Percentiles rank a stretch among this genome's conserved stretches.
Conservation (phyloP, 2,797 vertebrate species). For the Enteromius mattozi region DNA sequence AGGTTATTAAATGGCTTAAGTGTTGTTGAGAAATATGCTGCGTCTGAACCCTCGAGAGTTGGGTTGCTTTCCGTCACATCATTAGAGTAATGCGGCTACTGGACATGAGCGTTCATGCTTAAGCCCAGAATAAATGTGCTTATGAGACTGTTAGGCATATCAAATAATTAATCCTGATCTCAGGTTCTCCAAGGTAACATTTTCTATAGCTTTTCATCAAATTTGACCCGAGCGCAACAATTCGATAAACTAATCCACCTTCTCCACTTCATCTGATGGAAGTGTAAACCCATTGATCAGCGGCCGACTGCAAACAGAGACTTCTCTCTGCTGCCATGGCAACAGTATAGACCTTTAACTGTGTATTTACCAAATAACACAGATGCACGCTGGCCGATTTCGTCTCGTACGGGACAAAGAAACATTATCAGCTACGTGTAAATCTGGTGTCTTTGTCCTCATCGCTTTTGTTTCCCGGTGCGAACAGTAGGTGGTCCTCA, state of each 20-base stretch:
- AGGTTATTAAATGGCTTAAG: conserved; percentile 78
- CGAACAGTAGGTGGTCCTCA: background rate
- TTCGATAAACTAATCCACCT: conserved; percentile 68
- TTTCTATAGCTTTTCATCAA: conserved; percentile 67
- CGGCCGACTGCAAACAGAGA: conserved; percentile 60
- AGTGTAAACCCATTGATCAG: conserved; percentile 74
- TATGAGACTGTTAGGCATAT: conserved; percentile 8
- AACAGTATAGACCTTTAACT: conserved; percentile 72
- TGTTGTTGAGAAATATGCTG: conserved; percentile 65
- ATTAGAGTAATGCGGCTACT: conserved; percentile 43
- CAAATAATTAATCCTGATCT: conserved; percentile 41
- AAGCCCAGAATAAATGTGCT: conserved; percentile 43
- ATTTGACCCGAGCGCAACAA: conserved; percentile 60
- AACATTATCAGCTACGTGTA: conserved; percentile 3
- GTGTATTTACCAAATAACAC: conserved; percentile 72
- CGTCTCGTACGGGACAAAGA: background rate
- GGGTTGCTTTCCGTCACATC: conserved; percentile 48
- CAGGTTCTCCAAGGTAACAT: conserved; percentile 23
- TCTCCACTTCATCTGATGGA: conserved; percentile 72
- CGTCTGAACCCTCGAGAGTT: conserved; percentile 53
- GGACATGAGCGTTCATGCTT: conserved; percentile 41
- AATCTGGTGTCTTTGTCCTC: background rate
- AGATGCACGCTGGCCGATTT: conserved; percentile 61
- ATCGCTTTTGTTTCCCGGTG: conserved; percentile 24
- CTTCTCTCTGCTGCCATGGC: conserved; percentile 69